These are phyloP conservation scores for Coecobrya sp. DNA, from an alignment of 2,888 invertebrate genomes.

Conservation along the genomic window DNA sequence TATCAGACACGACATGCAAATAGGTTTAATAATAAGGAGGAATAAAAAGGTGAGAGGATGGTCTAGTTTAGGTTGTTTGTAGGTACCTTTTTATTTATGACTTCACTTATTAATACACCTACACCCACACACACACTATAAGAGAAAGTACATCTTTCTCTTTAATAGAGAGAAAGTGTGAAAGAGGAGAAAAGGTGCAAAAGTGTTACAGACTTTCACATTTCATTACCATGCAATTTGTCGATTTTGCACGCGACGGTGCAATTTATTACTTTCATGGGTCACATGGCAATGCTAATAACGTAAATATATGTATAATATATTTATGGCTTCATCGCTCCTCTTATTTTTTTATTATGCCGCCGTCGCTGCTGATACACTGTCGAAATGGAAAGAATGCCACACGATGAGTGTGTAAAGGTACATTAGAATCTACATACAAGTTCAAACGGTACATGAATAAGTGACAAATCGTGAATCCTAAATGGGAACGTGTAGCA, in stretches of 20 bases:
- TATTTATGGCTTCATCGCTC: not conserved
- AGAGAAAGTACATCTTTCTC: not conserved
- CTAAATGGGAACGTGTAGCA: not conserved
- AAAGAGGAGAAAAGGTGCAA: not conserved
- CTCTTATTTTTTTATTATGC: no score
- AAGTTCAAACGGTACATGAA: not conserved
- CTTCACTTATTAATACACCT: not conserved
- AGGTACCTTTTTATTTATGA: not conserved
- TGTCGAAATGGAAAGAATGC: not conserved
- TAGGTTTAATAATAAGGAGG: not conserved
- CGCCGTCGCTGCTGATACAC: no score
- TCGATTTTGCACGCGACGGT: slow-evolving; percentile 65
- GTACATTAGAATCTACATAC: not conserved
- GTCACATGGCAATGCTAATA: slow-evolving; percentile 42
- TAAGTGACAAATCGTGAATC: not conserved
- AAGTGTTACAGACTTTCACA: slow-evolving; percentile 57
- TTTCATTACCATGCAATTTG: slow-evolving; percentile 70
- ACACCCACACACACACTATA: not conserved
- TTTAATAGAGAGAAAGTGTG: no score
- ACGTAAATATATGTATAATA: not conserved
- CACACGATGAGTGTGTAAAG: not conserved
- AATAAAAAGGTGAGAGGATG: not conserved
- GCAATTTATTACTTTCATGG: slow-evolving; percentile 70
- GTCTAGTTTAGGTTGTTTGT: not conserved
- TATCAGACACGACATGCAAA: no score